Base-by-base conservation (phyloP, 1,140 invertebrate genomes). In the Phymorhynchus buccinoides region DNA sequence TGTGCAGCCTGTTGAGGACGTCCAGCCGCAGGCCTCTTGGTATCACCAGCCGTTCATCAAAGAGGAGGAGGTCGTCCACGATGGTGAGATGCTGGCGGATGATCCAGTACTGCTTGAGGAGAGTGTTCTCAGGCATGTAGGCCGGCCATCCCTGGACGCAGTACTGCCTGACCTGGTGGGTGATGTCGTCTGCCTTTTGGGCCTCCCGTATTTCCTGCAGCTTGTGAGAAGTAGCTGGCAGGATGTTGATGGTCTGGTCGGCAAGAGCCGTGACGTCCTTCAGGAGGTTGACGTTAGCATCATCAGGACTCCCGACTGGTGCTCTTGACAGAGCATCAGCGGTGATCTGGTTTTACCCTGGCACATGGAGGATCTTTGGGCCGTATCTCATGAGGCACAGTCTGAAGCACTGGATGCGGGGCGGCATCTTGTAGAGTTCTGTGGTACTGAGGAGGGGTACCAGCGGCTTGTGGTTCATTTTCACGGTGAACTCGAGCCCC, bases 381-480 rank as follows among this genome's bases (percentile, higher is more conserved):
- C 83, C 85, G 79, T 84, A 88, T 37, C 86, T 22, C 71, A 83
- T 86, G 27, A 89, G 71, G 6, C 87, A 32, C 83, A 89, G 77
- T 0, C 88, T 80, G 30, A 89, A 41, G 41, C 88, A 18, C 68
- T 89, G 88, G 68, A 86, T 87, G 80, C 82, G 52, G 0, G 85
- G 7, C n/a, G 88, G 87, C 18, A 62, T 52, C 68, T 84, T 79
- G 12, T 86, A 78, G 7, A 88, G 30, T 62, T 87, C 85, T 56
- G 82, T 73, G 1, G n/a, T 86, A 78, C 84, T 86, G 1, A 90
- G 85, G 16, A 89, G 30, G 1, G 86, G 87, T 22, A 93, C 87
- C 39, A 93, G 80, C 0, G 92, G 92, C 80, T 92, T 91, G 39
- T 93, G 90, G 83, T 93, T 92, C 12, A 90, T 93, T 68, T 80